Evolutionary conservation across 2,113 vertebrate genomes (phyloP), one percentile per base, ranked within the genome.

Genomic region (Bubo bubo): DNA sequence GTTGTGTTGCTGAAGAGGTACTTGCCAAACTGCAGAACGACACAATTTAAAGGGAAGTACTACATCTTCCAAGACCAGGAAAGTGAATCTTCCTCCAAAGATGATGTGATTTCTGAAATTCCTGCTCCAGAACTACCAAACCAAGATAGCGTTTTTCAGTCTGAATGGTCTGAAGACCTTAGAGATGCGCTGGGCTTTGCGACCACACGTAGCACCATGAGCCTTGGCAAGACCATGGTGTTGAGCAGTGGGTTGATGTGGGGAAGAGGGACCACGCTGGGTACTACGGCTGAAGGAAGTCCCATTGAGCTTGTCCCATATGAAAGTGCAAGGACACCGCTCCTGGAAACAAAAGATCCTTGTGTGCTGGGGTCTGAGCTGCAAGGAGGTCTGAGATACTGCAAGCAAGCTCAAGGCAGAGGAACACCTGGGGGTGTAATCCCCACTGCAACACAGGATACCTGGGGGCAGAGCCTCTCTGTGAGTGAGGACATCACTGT

Each of bases 1-100:
- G 19, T 97, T 2, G 89, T 96, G 37, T 19, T 97, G 66, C 91
- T 97, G 26, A 94, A 93, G 83, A 93, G 55, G 14, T 21, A 91
- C 43, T 23, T 89, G 60, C 35, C 27, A 23, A 35, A 45, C n/a
- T 14, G 3, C 47, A 87, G 30, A 14, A 58, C 53, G 3, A 43
- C 34, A 8, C 32, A 3, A 4, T 97, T 98, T 70, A 84, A 72
- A 77, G 96, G 86, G n/a, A 97, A 93, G 27, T 97, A 95, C 75
- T 95, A 94, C 59, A 34, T 95, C 86, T 97, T 96, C 47, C 68
- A 52, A 23, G 67, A 94, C 5, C 68, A 37, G 20, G 50, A 86
- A 45, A 39, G 27, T 32, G 35, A 60, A 4, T 47, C 47, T 63
- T 56, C 64, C 39, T 45, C 77, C 37, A 34, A 37, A 88, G 50